Evolutionary conservation across 2,113 vertebrate genomes (phyloP).

Genomic region (Menidia beryllina): DNA sequence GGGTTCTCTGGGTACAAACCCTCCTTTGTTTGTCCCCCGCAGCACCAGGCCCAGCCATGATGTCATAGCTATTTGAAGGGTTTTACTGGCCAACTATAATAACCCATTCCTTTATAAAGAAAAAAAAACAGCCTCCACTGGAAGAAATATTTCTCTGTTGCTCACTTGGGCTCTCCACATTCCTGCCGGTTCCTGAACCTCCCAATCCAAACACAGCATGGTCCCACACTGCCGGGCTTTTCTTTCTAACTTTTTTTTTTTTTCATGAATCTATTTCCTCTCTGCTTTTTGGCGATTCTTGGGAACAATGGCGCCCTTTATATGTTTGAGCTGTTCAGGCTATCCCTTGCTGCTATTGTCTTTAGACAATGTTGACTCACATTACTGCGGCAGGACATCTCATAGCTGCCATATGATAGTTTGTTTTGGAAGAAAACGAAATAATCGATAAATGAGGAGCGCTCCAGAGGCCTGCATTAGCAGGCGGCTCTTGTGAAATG

Average conservation of each 20-base stretch:
- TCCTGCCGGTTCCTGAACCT: conserved; percentile 80
- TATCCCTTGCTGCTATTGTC: conserved; percentile 59
- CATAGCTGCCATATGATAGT: conserved; percentile 32
- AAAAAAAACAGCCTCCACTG: conserved; percentile 74
- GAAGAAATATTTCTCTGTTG: conserved; percentile 82
- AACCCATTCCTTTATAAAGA: conserved; percentile 77
- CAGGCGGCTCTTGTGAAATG: conserved; percentile 5
- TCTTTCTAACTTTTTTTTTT: conserved; percentile 68
- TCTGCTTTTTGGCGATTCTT: conserved; percentile 64
- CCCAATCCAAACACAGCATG: conserved; percentile 79
- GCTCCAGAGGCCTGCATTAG: conserved; percentile 7
- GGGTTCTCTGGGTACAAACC: conserved; percentile 78
- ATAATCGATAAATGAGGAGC: conserved; percentile 20
- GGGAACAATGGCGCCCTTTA: conserved; percentile 75
- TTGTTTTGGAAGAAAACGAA: conserved; percentile 43
- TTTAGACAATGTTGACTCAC: conserved; percentile 48
- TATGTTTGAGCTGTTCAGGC: conserved; percentile 47
- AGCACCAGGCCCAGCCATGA: conserved; percentile 77
- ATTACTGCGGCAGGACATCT: conserved; percentile 28
- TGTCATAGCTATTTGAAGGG: conserved; percentile 82
- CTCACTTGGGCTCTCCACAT: conserved; percentile 77
- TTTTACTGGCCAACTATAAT: conserved; percentile 84
- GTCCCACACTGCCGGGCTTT: conserved; percentile 74
- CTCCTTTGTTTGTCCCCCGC: conserved; percentile 81
- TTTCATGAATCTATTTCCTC: conserved; percentile 75